Base-by-base conservation (phyloP, 2,888 invertebrate genomes). In the Ormyrus rosae region DNA sequence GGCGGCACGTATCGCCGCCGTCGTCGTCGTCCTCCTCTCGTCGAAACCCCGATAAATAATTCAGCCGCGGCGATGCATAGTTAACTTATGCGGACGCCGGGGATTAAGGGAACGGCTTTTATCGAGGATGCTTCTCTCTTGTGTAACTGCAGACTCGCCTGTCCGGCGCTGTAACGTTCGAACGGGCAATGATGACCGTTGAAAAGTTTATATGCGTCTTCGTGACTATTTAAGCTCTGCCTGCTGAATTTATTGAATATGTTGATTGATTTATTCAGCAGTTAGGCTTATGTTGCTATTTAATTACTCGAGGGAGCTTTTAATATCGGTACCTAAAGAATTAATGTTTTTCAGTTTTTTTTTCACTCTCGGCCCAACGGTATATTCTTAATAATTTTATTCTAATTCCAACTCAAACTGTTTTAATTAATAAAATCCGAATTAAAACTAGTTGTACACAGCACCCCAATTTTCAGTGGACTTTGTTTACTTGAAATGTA, bases 41-140 rank as follows among this genome's bases (percentile, higher is more conserved):
- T 45, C 34, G 53, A 51, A 70, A 13, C 46, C 45, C 67, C 70
- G 80, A 83, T 84, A 81, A 85, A 84, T 83, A 83, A 84, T 84
- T 84, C 84, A 83, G 75, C 74, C 76, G 74, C 58, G 45, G 64
- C 74, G 82, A 83, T 84, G 83, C 84, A 84, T 83, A 84, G 80
- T 84, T 84, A 83, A 84, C 81, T 81, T 76, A 69, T 76, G 56
- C 74, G 74, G 78, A 82, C 79, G 79, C 69, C 61, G 68, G 70
- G 80, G 79, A 83, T 84, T 83, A 81, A 77, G 75, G 71, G 61
- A 75, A 63, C 68, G 69, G 82, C 78, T 84, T 82, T 84, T 82
- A 84, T 83, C 84, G 80, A 81, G 78, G 72, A 63, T 8, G 67
- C 51, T 56, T n/a, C 60, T 6, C 13, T 34, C 34, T 34, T 34